Percentiles rank a stretch among this genome's conserved stretches.
Conservation (phyloP, 64 coral and sea anemone genomes). For the Acropora tenuis region DNA sequence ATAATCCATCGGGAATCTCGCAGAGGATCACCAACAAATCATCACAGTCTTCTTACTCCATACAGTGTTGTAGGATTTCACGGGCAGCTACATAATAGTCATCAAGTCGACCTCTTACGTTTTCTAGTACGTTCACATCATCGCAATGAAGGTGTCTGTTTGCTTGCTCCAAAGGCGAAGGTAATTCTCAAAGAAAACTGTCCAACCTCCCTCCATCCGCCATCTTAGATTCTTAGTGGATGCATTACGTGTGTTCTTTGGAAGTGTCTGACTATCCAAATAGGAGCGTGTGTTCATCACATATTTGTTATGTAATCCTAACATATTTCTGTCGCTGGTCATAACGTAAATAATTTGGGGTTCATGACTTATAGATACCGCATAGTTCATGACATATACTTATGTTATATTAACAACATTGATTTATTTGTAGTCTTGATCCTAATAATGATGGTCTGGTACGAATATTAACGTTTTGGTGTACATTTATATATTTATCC, state of each 20-base stretch:
- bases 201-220: neutral
- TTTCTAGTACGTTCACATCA: conserved; percentile 47
- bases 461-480: conserved; percentile 8
- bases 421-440: conserved; percentile 12
- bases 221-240: conserved; percentile 3
- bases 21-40: conserved; percentile 35
- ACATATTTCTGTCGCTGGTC: neutral
- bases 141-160: conserved; percentile 49
- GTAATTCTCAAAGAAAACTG: conserved; percentile 40
- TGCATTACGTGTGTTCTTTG: neutral
- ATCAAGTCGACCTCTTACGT: conserved; percentile 47
- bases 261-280: neutral
- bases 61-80: conserved; percentile 47
- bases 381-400: neutral
- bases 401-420: conserved; percentile 10
- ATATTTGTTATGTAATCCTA: neutral
- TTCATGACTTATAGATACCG: conserved; percentile 1
- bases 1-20: conserved; percentile 49
- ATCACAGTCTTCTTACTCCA: conserved; percentile 48
- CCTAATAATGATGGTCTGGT: conserved; percentile 6
- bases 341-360: conserved; percentile 3
- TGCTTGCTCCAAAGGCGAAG: conserved; percentile 31
- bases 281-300: conserved; percentile 15
- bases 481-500: conserved; percentile 21
- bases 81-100: conserved; percentile 36